These are phyloP conservation scores for Leptinotarsa tumamoca DNA, from an alignment of 2,888 invertebrate species.

Conservation along the genomic window DNA sequence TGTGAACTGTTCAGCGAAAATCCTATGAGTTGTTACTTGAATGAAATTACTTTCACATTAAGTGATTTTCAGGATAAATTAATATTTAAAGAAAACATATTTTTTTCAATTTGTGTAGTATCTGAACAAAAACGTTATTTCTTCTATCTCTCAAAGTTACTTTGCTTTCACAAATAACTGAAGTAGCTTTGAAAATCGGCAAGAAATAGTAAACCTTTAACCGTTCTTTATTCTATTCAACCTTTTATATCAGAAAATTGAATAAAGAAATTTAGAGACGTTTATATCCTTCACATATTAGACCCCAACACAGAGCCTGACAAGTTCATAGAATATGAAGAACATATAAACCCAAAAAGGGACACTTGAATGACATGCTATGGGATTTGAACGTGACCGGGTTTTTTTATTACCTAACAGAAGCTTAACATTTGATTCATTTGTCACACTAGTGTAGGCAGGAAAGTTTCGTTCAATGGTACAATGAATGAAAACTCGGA, in stretches of 20 bases:
- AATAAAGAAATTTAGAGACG: not conserved
- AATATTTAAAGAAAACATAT: too few species aligned
- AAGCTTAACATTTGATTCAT: not conserved
- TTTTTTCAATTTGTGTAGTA: too few species aligned
- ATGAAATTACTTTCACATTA: too few species aligned
- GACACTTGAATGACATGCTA: not conserved
- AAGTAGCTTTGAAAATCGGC: too few species aligned
- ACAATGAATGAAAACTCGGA: not conserved
- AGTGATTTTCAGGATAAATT: too few species aligned
- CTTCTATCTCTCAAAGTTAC: too few species aligned
- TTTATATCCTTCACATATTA: not conserved
- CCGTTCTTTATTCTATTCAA: too few species aligned
- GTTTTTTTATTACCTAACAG: not conserved
- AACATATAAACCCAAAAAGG: not conserved
- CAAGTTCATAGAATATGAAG: slow-evolving; percentile 2
- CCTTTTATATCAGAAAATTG: not conserved
- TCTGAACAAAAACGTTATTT: too few species aligned
- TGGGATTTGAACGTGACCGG: slow-evolving; percentile 3
- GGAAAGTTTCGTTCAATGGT: not conserved
- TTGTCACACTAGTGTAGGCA: not conserved
- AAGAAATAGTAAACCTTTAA: too few species aligned
- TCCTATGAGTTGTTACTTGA: too few species aligned
- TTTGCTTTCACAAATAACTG: too few species aligned
- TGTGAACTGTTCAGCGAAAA: too few species aligned
- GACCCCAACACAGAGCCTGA: not conserved